Evolutionary conservation across 2,797 vertebrate species (phyloP).

Genomic region (Oryzias sinensis): DNA sequence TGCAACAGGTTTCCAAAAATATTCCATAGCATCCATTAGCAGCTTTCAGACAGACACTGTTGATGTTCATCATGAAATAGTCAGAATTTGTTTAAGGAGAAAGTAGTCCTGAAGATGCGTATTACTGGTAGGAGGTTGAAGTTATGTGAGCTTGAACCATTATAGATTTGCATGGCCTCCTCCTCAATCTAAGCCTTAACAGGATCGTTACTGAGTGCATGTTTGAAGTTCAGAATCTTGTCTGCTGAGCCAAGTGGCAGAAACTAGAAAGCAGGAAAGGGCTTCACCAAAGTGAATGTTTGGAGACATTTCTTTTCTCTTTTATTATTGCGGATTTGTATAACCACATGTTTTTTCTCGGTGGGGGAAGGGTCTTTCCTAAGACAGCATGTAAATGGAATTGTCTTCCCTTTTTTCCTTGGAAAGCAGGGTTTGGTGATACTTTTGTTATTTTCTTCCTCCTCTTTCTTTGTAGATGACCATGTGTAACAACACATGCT

Average conservation of each 20-base stretch:
- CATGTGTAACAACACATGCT: slow-evolving; percentile 44
- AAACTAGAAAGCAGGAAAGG: slow-evolving; percentile 59
- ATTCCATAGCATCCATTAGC: slow-evolving; percentile 63
- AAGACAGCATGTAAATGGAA: slow-evolving; percentile 47
- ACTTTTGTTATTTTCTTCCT: slow-evolving; percentile 33
- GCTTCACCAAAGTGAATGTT: slow-evolving; percentile 63
- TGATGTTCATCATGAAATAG: slow-evolving; percentile 57
- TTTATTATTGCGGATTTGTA: slow-evolving; percentile 47
- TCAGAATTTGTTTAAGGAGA: slow-evolving; percentile 46
- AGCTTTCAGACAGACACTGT: slow-evolving; percentile 56
- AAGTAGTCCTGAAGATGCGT: slow-evolving; percentile 46
- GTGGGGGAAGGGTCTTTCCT: slow-evolving; percentile 25
- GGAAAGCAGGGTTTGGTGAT: slow-evolving; percentile 58
- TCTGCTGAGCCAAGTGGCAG: slow-evolving; percentile 59
- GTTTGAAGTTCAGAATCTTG: slow-evolving; percentile 70
- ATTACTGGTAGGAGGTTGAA: slow-evolving; percentile 24
- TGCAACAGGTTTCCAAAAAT: slow-evolving; percentile 55
- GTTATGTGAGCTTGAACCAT: slow-evolving; percentile 6
- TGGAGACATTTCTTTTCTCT: slow-evolving; percentile 53
- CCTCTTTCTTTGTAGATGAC: slow-evolving; percentile 23
- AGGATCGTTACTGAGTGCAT: slow-evolving; percentile 51
- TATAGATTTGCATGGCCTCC: slow-evolving; percentile 16
- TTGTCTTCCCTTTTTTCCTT: slow-evolving; percentile 39
- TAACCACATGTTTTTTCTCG: slow-evolving; percentile 30
- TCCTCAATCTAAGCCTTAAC: slow-evolving; percentile 50